Evolutionary conservation across 2,888 invertebrate species (phyloP).

Genomic region (Eristalis tenax): DNA sequence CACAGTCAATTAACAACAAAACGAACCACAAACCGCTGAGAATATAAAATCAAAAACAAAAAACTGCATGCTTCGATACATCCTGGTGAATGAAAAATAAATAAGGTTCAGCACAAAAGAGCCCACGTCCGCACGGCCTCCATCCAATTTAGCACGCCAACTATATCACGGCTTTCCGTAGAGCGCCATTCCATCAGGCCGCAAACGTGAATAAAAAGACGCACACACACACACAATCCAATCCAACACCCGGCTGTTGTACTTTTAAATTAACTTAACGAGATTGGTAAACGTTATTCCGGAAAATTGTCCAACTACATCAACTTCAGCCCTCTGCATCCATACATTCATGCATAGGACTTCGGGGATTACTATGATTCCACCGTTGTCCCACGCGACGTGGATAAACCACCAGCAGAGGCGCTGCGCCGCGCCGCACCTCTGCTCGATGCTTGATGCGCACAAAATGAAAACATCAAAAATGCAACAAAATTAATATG

Average conservation of each 20-base stretch:
- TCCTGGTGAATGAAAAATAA: slow-evolving; percentile 2
- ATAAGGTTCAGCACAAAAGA: not conserved
- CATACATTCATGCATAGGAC: slow-evolving; percentile 20
- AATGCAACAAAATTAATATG: slow-evolving; percentile 66
- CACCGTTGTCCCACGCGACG: not conserved
- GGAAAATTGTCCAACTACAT: slow-evolving; percentile 42
- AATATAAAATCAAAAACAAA: slow-evolving; percentile 6
- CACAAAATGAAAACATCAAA: slow-evolving; percentile 67
- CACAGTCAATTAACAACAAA: slow-evolving; percentile 40
- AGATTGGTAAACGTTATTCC: slow-evolving; percentile 62
- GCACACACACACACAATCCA: not conserved
- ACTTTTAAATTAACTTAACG: slow-evolving; percentile 68
- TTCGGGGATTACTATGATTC: slow-evolving; percentile 33
- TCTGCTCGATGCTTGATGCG: slow-evolving; percentile 24
- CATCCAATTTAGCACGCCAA: slow-evolving; percentile 18
- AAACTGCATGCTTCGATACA: not conserved
- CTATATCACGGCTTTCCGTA: not conserved
- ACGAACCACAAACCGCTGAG: slow-evolving; percentile 21
- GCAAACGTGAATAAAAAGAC: not conserved
- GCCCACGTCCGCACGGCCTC: not conserved
- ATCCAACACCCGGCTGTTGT: slow-evolving; percentile 20
- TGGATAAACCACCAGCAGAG: slow-evolving; percentile 27
- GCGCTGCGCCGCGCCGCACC: too few species aligned
- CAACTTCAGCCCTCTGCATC: slow-evolving; percentile 13
- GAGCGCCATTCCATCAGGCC: not conserved